Evolutionary conservation across 2,888 invertebrate genomes (phyloP), one percentile per base, ranked within the genome.

Genomic region (Drosophila siamana): DNA sequence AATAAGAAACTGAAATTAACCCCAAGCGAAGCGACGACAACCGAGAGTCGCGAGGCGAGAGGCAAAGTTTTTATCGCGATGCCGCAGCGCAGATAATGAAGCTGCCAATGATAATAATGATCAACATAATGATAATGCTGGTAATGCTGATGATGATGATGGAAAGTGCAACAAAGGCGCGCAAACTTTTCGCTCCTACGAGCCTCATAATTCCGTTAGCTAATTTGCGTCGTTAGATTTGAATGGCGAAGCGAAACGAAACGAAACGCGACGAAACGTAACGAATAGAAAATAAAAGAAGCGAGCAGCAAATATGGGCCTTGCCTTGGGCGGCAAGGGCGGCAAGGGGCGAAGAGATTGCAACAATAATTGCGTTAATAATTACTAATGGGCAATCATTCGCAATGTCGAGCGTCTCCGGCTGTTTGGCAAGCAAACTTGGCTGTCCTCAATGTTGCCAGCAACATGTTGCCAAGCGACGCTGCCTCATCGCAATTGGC

Each of bases 1-100:
- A 88, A 86, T 84, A 80, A 86, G 81, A 86, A 79, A 79, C 87
- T 83, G 72, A 71, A 87, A 88, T 80, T 54, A 81, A 81, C 74
- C 84, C 76, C 68, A 59, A 56, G 50, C 64, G 46, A 59, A 41
- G 54, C 43, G 46, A 4, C n/a, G 24, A 36, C 11, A 8, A 7
- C 36, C 9, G 8, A n/a, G 50, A 15, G 15, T n/a, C n/a, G n/a
- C n/a, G n/a, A 19, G 4, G 50, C 11, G 8, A 13, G 50, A 11
- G 15, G 59, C 50, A 59, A 72, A 67, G 38, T 44, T 68, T 73
- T 56, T 22, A 41, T 26, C 46, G 30, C 15, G 36, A 15, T 38
- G 24, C 33, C 70, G 15, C 36, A 60, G 41, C 9, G 59, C 41
- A 47, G 44, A 61, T 44, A 61, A 62, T 73, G 51, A 56, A 60